A percentile compares a stretch with the other conserved stretches of the same genome.
Conservation (phyloP, 2,113 vertebrate species). For the Lanius collurio region DNA sequence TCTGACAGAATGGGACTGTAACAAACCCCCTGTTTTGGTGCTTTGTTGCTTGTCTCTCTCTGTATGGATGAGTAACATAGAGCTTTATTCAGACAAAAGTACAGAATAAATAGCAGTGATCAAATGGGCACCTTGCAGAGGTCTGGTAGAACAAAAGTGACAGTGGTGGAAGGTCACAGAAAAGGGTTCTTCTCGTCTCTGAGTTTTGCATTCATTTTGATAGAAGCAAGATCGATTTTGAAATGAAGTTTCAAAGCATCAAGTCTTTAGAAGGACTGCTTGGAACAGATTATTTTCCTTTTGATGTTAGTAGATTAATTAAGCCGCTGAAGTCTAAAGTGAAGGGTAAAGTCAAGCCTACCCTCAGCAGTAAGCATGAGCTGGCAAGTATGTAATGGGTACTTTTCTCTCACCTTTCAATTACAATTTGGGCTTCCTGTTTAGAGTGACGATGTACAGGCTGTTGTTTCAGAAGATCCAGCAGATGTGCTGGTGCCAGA, state of each 20-base stretch:
- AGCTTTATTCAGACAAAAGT: background rate
- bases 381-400: background rate
- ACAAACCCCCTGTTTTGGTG: background rate
- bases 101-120: background rate
- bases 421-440: background rate
- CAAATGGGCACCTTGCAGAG: background rate
- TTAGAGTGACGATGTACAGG: background rate
- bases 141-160: background rate
- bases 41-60: background rate
- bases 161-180: background rate
- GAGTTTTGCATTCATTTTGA: background rate
- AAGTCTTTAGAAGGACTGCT: background rate
- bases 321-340: background rate
- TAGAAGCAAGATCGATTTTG: background rate
- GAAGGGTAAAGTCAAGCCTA: background rate
- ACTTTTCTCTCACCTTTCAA: background rate
- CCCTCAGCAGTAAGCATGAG: background rate
- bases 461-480: background rate
- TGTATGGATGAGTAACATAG: background rate
- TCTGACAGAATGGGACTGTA: background rate
- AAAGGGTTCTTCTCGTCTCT: background rate
- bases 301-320: slow-evolving; percentile 15
- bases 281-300: slow-evolving; percentile 7
- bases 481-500: rapidly evolving
- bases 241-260: slow-evolving; percentile 29